Evolutionary conservation across 2,113 vertebrate species (phyloP).

Genomic region (human): DNA sequence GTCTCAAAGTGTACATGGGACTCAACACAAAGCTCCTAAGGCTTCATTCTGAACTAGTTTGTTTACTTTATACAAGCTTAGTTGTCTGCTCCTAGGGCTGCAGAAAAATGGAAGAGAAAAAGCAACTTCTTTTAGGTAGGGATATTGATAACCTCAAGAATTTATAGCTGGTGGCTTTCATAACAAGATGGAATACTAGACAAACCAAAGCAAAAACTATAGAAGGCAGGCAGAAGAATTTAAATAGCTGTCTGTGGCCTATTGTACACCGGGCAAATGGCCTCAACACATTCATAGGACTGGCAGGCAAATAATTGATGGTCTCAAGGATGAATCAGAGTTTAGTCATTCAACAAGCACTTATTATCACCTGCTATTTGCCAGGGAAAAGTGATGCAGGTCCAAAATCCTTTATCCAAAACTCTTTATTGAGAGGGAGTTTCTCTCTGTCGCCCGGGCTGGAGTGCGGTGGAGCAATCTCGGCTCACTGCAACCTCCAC

Average conservation of each 20-base stretch:
- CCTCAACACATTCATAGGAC: neutral
- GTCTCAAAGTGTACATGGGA: neutral
- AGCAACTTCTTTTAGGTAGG: neutral
- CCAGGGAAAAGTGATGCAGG: neutral
- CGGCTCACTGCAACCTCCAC: too few relatives aligned
- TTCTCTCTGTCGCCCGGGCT: too few relatives aligned
- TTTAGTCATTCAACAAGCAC: neutral
- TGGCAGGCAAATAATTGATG: neutral
- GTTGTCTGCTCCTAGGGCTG: neutral
- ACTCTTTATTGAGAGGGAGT: neutral
- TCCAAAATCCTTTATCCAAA: neutral
- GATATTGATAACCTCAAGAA: neutral
- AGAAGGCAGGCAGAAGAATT: neutral
- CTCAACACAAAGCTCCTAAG: neutral
- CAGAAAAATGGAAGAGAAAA: neutral
- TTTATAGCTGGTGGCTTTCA: neutral
- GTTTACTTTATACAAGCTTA: neutral
- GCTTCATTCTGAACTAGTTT: neutral
- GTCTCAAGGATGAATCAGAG: neutral
- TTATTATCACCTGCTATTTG: conserved; percentile 18
- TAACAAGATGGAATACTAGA: neutral
- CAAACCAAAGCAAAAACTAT: neutral
- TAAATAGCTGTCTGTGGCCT: neutral
- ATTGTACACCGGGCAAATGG: neutral
- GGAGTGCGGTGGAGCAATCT: too few relatives aligned